Evolutionary conservation across 2,113 vertebrate genomes (phyloP), one percentile per base, ranked within the genome.

Genomic region (Phylloscopus whistleri): DNA sequence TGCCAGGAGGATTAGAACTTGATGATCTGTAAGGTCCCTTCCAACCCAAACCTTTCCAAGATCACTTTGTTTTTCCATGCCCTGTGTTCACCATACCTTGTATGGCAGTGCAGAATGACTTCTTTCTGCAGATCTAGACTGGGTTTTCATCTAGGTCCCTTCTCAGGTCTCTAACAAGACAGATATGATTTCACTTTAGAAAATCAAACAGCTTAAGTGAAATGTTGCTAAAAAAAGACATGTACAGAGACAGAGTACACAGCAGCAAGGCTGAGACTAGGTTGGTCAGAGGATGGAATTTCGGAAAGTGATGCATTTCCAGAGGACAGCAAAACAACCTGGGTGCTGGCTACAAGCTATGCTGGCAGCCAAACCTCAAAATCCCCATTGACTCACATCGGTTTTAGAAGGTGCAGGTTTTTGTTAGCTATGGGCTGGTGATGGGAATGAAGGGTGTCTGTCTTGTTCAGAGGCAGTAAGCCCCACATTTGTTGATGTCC

Each of bases 331-430:
- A 78, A 94, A 90, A 91, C 56, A 94, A 37, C n/a, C 44, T 24
- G 39, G 63, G 64, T 30, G 39, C 59, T 0, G 3, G 22, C 26
- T 69, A 56, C 0, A 0, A 44, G 37, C 4, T 55, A 1, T 33
- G 16, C 33, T 66, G 35, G 33, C 69, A 78, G 87, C 24, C 70
- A 88, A 69, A 78, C 79, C 79, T 85, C 9, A 10, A 74, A 93
- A 74, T 59, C 44, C 35, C 46, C 10, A 37, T 27, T 92, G 68
- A 77, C 49, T 85, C 78, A 92, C 26, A 41, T 13, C 3, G 2
- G 51, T 66, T 16, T 83, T 52, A 49, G 31, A 56, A 62, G 8
- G 31, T 20, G 19, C 31, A 78, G 12, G 14, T 13, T 77, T 81
- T 74, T 87, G 27, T 10, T 64, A 69, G 27, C 18, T 39, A 10